A percentile compares a stretch with the other conserved stretches of the same genome.
phyloP scores from a whole-genome alignment of 1,140 invertebrate species.

The Philotrypesis tridentata region DNA sequence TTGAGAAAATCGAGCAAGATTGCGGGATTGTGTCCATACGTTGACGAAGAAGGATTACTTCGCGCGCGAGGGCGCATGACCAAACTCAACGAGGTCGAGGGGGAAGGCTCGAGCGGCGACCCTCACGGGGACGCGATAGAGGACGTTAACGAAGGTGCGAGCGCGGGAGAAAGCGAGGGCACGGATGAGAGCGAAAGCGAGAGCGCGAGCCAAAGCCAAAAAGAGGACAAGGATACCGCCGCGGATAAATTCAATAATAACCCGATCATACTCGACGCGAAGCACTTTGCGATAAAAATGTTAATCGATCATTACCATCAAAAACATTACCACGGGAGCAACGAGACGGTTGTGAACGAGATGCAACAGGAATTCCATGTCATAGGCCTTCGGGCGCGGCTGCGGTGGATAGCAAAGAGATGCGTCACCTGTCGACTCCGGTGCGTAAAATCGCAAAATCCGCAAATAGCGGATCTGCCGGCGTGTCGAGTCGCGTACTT shows the following conservation, averaged over 20 bases:
- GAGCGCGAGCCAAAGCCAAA: too few relatives aligned
- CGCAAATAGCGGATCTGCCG: slow-evolving; percentile 11
- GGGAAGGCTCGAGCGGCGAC: too few relatives aligned
- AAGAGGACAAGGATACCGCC: too few relatives aligned
- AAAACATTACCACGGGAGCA: not conserved
- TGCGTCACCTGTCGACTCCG: not conserved
- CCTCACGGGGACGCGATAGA: too few relatives aligned
- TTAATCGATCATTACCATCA: not conserved
- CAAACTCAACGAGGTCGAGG: too few relatives aligned
- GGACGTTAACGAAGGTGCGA: too few relatives aligned
- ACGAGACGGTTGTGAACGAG: too few relatives aligned
- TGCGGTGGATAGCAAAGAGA: not conserved
- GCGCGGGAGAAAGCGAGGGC: too few relatives aligned
- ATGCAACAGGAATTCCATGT: too few relatives aligned
- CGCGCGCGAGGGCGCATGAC: not conserved
- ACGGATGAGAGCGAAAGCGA: too few relatives aligned
- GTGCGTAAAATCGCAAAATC: not conserved
- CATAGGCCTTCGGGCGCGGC: too few relatives aligned
- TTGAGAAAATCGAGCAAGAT: not conserved
- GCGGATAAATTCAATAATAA: not conserved
- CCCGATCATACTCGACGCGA: not conserved
- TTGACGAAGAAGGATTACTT: not conserved
- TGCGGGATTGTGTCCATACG: not conserved
- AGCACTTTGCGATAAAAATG: too few relatives aligned
- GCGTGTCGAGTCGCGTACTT: not conserved